Evolutionary conservation across 2,113 vertebrate species (phyloP).

Genomic region (Promerops cafer): DNA sequence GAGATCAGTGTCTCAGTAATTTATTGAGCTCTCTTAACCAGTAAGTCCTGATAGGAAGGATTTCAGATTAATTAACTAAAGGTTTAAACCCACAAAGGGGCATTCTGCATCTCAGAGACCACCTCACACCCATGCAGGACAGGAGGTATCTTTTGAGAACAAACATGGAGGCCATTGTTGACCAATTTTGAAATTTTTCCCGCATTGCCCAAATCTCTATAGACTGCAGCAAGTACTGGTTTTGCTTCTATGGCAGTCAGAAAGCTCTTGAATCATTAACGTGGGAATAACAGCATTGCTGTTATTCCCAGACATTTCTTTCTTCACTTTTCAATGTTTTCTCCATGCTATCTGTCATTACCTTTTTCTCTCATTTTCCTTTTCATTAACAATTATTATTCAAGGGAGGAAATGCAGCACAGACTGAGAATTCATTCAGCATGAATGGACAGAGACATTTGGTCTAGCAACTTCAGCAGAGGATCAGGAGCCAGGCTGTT

Average conservation of each 20-base stretch:
- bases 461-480: background rate
- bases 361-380: slow-evolving; percentile 54
- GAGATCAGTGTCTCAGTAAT: background rate
- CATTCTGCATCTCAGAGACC: background rate
- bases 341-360: slow-evolving; percentile 36
- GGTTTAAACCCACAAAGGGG: background rate
- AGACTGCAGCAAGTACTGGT: background rate
- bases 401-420: background rate
- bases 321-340: slow-evolving; percentile 61
- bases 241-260: background rate
- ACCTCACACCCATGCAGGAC: background rate
- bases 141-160: background rate
- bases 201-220: background rate
- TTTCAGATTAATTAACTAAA: slow-evolving; percentile 12
- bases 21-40: slow-evolving; percentile 2
- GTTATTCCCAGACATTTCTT: slow-evolving; percentile 50
- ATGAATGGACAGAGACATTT: background rate
- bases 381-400: slow-evolving; percentile 47
- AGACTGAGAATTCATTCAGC: slow-evolving; percentile 42
- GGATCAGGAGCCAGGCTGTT: background rate
- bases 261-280: background rate
- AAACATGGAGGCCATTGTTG: background rate
- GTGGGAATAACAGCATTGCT: background rate
- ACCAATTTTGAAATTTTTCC: background rate
- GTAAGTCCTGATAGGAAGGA: background rate